Evolutionary conservation across 2,797 vertebrate species (phyloP).

Genomic region (Acanthiza pusilla): DNA sequence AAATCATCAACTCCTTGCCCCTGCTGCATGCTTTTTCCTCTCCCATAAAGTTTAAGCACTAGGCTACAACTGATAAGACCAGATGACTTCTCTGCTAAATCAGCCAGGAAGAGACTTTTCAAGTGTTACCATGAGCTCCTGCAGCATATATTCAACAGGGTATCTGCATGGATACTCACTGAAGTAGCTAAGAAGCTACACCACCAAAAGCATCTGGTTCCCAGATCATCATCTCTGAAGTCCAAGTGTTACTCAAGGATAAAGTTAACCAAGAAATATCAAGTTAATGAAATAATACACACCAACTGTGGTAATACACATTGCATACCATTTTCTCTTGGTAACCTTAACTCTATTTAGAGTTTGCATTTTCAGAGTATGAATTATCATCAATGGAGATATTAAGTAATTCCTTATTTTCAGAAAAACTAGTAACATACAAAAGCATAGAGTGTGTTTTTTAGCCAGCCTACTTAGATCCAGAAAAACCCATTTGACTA

Average conservation of each 20-base stretch:
- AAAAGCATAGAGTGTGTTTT: background rate
- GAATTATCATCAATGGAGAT: background rate
- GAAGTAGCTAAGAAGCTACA: background rate
- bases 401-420: background rate
- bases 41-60: background rate
- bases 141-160: rapidly evolving
- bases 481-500: background rate
- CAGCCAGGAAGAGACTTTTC: background rate
- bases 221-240: background rate
- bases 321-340: background rate
- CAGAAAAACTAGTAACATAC: background rate
- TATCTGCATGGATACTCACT: background rate
- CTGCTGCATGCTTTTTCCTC: background rate
- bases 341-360: background rate
- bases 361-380: background rate
- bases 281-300: background rate
- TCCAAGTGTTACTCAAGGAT: background rate
- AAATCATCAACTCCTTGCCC: background rate
- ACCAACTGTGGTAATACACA: background rate
- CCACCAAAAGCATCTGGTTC: background rate
- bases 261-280: background rate
- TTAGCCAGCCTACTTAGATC: background rate
- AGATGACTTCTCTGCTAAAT: background rate
- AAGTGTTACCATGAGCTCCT: background rate
- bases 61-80: background rate